Evolutionary conservation across 2,113 vertebrate genomes (phyloP), one percentile per base, ranked within the genome.

Genomic region (Gobio gobio): DNA sequence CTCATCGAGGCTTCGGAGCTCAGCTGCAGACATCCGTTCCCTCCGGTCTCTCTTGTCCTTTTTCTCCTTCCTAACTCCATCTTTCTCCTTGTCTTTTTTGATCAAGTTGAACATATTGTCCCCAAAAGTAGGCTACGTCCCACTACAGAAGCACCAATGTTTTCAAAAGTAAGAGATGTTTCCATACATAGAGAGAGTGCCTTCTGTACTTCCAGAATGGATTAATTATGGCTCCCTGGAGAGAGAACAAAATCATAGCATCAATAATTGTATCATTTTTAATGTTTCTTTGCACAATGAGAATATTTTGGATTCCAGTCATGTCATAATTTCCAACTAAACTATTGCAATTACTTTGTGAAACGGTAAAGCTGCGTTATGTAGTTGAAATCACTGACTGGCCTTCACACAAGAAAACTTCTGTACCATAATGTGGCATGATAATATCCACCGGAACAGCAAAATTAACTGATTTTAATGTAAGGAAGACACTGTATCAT

Each of bases 41-140:
- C 98, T 97, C 87, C 98, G 98, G 61, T 98, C 97, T 87, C 97
- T 98, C 84, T 97, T 97, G 61, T 97, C 95, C 84, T 97, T 99
- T 92, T 97, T 97, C 87, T 98, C 97, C 90, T 97, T 98, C 76
- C 95, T 97, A 90, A 92, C 86, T 8, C 93, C 93, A 88, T 97
- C 97, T 88, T 93, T 94, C 89, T 97, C 96, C 59, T 97, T 99
- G 90, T 97, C 96, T 91, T 97, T 97, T 91, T 98, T 99, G 83
- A 97, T 99, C 84, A 97, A 89, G 91, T 99, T 94, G 92, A 99
- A 99, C 95, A 95, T 95, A 79, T 64, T 45, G 33, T 16, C 78
- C 78, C 56, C 80, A 61, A 63, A 66, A 22, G 13, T 47, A n/a
- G 58, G 43, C 66, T 26, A 75, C 14, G 79, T 84, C 63, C 79